Evolutionary conservation across 2,113 vertebrate species (phyloP), one percentile per base, ranked within the genome.

Genomic region (Gobiocypris rarus): DNA sequence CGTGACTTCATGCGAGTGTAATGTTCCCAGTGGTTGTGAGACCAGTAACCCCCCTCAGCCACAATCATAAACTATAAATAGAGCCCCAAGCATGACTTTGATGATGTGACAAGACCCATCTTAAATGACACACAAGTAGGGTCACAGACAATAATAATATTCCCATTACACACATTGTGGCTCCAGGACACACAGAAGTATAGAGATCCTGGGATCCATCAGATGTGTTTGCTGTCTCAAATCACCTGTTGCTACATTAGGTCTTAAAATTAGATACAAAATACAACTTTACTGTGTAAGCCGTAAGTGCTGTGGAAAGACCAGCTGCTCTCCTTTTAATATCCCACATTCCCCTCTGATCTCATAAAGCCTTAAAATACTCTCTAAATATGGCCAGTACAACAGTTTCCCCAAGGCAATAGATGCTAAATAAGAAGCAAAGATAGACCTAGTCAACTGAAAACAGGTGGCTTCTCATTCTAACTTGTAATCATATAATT

Each of bases 281-380:
- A 24, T 50, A 31, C 0, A 10, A 67, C 41, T 26, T 41, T 59
- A 63, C 41, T 65, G 63, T 69, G 61, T 28, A 34, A 61, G 54
- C 31, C 8, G 13, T 67, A 65, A 50, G 54, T 48, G 74, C 59
- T 74, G 31, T 43, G 22, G 24, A 75, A 54, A 75, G 58, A 52
- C 56, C 71, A 83, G 73, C 71, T 83, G 73, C 82, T 82, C 63
- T 69, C 48, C 79, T 82, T 81, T 81, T 81, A 81, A 81, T 70
- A 82, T 70, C 79, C n/a, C 28, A 70, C 79, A 83, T 74, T 83
- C 82, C 71, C 19, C 34, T 76, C 58, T 67, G 82, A 83, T 75
- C 59, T 83, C 82, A 63, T 83, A 75, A 83, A 76, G 73, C 73
- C 73, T 83, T 83, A 65, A 76, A 83, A 76, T 83, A 83, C 74